Evolutionary conservation across 2,888 invertebrate species (phyloP).

Genomic region (Liopterus haemorrhoidalis): DNA sequence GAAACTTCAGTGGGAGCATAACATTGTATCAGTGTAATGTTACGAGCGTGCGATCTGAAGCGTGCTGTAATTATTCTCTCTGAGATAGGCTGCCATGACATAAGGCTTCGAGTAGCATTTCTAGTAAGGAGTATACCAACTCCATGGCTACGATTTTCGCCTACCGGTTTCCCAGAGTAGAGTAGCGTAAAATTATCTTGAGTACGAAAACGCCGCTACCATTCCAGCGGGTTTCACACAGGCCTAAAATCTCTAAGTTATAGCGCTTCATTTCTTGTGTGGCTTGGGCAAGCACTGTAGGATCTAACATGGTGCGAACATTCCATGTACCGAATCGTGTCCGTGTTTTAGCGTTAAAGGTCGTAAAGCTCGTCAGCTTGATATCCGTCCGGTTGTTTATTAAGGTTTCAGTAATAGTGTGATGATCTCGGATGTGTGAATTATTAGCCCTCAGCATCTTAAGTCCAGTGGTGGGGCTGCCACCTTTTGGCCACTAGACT

Average conservation of each 20-base stretch:
- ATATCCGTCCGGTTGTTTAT: not conserved
- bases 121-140: too few species aligned
- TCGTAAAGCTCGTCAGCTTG: constrained; percentile 4
- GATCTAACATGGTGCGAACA: not conserved
- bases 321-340: constrained; percentile 8
- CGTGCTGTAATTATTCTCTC: too few species aligned
- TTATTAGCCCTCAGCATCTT: constrained; percentile 2
- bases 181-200: too few species aligned
- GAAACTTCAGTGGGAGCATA: too few species aligned
- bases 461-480: constrained; percentile 3
- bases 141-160: too few species aligned
- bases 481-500: constrained; percentile 5
- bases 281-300: not conserved
- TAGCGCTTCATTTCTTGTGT: constrained; percentile 5
- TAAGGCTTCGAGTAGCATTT: too few species aligned
- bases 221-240: not conserved
- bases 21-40: too few species aligned
- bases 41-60: too few species aligned
- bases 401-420: constrained; percentile 5
- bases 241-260: not conserved
- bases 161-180: too few species aligned
- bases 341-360: not conserved
- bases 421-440: not conserved
- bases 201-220: too few species aligned
- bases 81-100: too few species aligned